Percentiles rank a stretch among this genome's conserved stretches.
phyloP scores from a whole-genome alignment of 2,888 invertebrate species.

The Protula sp. region DNA sequence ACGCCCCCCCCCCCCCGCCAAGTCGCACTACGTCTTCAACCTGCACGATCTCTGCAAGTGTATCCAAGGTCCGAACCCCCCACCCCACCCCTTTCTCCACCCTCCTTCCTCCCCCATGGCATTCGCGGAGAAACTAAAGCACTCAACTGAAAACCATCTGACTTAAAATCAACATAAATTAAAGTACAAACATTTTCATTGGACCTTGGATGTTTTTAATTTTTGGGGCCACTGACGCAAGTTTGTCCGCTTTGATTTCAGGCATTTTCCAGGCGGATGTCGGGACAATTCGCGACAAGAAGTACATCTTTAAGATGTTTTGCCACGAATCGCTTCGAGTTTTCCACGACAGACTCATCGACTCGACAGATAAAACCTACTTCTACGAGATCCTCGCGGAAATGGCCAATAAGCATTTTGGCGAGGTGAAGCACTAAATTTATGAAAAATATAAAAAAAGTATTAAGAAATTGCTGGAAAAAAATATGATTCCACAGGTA shows the following conservation, averaged over 20 bases:
- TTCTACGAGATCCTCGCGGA: conserved; percentile 52
- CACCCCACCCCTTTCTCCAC: no score
- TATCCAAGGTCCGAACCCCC: conserved; percentile 23
- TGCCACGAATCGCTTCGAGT: conserved; percentile 53
- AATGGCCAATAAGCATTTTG: conserved; percentile 52
- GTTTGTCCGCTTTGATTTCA: conserved; percentile 21
- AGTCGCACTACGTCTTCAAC: conserved; percentile 56
- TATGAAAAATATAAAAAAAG: not conserved
- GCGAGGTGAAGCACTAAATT: conserved; percentile 40
- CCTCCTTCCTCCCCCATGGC: no score
- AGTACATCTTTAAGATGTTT: conserved; percentile 50
- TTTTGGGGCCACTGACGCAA: no score
- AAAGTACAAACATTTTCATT: no score
- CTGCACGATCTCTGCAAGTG: conserved; percentile 71
- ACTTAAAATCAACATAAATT: no score
- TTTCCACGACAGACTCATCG: conserved; percentile 54
- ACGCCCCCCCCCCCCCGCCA: conserved; percentile 55
- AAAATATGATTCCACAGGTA: no score
- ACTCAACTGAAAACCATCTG: no score
- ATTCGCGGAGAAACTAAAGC: no score
- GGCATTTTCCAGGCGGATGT: conserved; percentile 73
- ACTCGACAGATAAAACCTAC: conserved; percentile 51
- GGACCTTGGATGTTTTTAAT: no score
- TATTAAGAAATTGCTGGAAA: no score
- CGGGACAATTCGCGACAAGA: conserved; percentile 45